Conservation (phyloP, 2,888 invertebrate species). For the Gibbula magus region DNA sequence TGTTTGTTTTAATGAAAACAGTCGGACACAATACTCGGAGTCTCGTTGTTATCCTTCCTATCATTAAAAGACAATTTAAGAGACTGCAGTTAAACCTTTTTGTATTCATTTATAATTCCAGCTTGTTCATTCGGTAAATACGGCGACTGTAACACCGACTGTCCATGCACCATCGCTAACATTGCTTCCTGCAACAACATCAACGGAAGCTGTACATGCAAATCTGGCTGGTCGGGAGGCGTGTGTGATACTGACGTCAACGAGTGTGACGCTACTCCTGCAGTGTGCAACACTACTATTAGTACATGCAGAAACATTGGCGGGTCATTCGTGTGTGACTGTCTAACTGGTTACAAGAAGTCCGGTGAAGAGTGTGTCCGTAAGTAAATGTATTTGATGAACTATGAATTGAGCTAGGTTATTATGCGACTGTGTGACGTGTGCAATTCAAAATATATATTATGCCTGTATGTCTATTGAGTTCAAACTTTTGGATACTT, state of each 20-base stretch:
- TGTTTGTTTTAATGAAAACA: too few relatives aligned
- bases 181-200: constrained; percentile 33
- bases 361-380: constrained; percentile 40
- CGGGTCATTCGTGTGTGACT: constrained; percentile 33
- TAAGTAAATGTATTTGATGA: too few relatives aligned
- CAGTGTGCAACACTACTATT: background rate
- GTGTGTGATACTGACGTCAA: constrained; percentile 24
- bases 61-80: too few relatives aligned
- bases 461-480: too few relatives aligned
- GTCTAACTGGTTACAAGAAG: constrained; percentile 42
- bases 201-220: constrained; percentile 40
- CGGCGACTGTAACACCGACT: constrained; percentile 29
- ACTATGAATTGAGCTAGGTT: too few relatives aligned
- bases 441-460: too few relatives aligned
- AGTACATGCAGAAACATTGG: constrained; percentile 21
- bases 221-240: constrained; percentile 35
- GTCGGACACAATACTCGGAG: too few relatives aligned
- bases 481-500: too few relatives aligned
- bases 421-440: too few relatives aligned
- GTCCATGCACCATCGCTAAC: constrained; percentile 30
- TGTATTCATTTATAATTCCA: too few relatives aligned
- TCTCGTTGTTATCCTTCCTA: too few relatives aligned
- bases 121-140: constrained; percentile 27
- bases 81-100: too few relatives aligned
- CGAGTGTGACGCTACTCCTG: constrained; percentile 20